These are phyloP conservation scores for Papilio xuthus DNA, from an alignment of 1,140 invertebrate genomes.

Conservation along the genomic window DNA sequence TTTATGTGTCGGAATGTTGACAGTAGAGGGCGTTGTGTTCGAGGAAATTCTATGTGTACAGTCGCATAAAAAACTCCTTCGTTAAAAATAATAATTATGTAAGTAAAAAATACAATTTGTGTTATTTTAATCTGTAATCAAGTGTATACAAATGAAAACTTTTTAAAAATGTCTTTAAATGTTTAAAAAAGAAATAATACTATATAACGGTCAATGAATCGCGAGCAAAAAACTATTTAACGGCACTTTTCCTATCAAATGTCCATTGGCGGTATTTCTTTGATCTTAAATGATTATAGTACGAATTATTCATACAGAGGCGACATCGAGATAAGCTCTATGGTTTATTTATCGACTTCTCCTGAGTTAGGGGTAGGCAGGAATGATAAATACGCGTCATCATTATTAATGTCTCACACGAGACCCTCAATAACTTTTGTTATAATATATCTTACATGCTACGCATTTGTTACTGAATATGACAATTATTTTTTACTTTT, in stretches of 20 bases:
- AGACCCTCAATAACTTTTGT: not conserved
- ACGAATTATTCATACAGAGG: constrained; percentile 54
- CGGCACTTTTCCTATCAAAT: constrained; percentile 33
- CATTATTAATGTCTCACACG: constrained; percentile 12
- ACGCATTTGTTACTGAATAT: not conserved
- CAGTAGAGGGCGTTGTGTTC: constrained; percentile 37
- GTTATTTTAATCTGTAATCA: no score
- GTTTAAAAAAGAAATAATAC: no score
- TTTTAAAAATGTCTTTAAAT: no score
- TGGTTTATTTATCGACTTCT: constrained; percentile 40
- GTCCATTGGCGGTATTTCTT: constrained; percentile 48
- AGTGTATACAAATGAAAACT: no score
- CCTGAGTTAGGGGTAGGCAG: constrained; percentile 19
- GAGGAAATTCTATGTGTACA: constrained; percentile 35
- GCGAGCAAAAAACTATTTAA: not conserved
- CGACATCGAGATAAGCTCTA: constrained; percentile 41
- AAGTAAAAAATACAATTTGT: no score
- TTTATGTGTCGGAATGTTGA: constrained; percentile 39
- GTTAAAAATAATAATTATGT: not conserved
- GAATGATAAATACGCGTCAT: constrained; percentile 4
- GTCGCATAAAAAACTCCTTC: not conserved
- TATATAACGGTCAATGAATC: not conserved
- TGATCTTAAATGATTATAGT: constrained; percentile 57
- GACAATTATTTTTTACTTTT: not conserved
- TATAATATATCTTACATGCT: not conserved